Conservation (phyloP, 1,140 invertebrate species). For the Asbolus verrucosus region DNA sequence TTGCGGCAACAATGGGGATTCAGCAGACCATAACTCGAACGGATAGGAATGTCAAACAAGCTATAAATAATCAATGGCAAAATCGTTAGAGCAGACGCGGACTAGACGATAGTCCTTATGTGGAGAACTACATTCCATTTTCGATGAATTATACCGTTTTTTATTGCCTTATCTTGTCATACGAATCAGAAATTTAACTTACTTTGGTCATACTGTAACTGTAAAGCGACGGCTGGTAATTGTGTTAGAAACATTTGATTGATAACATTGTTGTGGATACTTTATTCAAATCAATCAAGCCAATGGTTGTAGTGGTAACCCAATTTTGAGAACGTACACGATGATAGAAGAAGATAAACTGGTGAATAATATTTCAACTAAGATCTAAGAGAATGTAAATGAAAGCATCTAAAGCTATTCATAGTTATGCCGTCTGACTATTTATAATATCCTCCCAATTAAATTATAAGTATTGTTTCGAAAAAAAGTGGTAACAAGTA, state of each 20-base stretch:
- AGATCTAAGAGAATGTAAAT: not conserved
- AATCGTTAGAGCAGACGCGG: slow-evolving; percentile 25
- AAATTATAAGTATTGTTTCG: no score
- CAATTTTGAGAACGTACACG: slow-evolving; percentile 1
- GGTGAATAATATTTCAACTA: not conserved
- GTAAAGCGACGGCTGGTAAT: not conserved
- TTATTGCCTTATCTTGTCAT: slow-evolving; percentile 10
- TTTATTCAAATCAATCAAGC: slow-evolving; percentile 9
- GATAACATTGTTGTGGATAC: not conserved
- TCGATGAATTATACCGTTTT: slow-evolving; percentile 3
- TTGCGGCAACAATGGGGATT: slow-evolving; percentile 30
- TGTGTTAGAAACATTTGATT: not conserved
- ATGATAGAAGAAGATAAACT: not conserved
- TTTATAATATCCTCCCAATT: no score
- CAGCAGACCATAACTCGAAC: slow-evolving; percentile 38
- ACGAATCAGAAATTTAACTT: not conserved
- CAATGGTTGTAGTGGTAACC: slow-evolving; percentile 13
- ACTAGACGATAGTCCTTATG: slow-evolving; percentile 32
- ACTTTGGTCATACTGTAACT: not conserved
- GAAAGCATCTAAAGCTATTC: no score
- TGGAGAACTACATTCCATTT: slow-evolving; percentile 23
- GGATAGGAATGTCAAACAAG: slow-evolving; percentile 35
- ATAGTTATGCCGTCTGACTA: no score
- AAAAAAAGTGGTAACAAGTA: no score
- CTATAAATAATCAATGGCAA: slow-evolving; percentile 32